These are phyloP conservation scores for Akabosia matsudoensis DNA, from an alignment of 1,140 invertebrate genomes.

Conservation along the genomic window DNA sequence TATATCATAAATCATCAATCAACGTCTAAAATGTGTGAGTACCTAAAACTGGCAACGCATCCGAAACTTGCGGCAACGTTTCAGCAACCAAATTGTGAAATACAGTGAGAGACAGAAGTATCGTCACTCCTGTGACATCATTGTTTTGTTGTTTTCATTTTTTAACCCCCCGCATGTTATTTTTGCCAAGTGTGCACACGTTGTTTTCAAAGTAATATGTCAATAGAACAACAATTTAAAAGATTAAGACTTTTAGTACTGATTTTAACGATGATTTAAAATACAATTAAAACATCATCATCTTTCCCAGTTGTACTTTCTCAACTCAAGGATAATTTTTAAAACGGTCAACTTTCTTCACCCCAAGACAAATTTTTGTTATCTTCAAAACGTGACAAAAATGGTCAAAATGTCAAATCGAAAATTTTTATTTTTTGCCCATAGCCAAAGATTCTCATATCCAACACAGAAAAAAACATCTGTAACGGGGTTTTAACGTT, in stretches of 20 bases:
- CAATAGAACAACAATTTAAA: background rate
- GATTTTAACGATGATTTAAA: background rate
- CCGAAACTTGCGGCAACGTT: conserved; percentile 56
- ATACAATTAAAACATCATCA: conserved; percentile 4
- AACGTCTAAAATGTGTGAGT: conserved; percentile 38
- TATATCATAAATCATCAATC: no score
- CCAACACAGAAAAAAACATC: no score
- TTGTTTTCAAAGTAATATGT: background rate
- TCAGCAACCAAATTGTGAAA: conserved; percentile 60
- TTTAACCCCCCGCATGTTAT: background rate
- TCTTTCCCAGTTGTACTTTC: background rate
- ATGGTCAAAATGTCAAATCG: no score
- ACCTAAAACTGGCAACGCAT: conserved; percentile 57
- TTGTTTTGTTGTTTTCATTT: background rate
- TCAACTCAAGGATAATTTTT: background rate
- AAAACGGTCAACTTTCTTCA: conserved; percentile 34
- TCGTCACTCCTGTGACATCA: conserved; percentile 61
- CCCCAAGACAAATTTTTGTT: background rate
- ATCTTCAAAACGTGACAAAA: background rate
- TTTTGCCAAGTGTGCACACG: background rate
- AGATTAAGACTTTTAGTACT: background rate
- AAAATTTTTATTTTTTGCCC: no score
- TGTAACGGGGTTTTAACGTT: no score
- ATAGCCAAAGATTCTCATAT: no score
- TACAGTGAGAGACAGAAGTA: conserved; percentile 68